Conservation (phyloP, 2,797 vertebrate genomes). For the Zalophus californianus region DNA sequence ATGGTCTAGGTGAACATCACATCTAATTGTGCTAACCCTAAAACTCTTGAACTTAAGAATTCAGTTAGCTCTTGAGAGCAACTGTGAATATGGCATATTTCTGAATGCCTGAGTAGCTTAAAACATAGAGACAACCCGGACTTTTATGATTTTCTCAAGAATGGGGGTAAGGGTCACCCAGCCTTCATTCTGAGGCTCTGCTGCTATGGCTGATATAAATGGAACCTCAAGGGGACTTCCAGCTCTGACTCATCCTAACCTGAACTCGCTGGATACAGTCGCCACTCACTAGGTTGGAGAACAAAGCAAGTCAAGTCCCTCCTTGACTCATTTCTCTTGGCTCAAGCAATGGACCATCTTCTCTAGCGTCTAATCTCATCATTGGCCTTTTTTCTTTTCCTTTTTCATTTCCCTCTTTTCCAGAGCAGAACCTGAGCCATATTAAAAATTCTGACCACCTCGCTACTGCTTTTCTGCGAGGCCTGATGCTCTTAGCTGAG, state of each 20-base stretch:
- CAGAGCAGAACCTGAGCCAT: not conserved
- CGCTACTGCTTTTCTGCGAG: conserved; percentile 45
- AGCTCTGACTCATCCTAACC: conserved; percentile 34
- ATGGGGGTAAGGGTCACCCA: not conserved
- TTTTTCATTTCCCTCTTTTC: not conserved
- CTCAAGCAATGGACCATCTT: conserved; percentile 19
- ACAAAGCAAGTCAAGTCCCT: not conserved
- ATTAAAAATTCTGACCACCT: not conserved
- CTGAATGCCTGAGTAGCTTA: not conserved
- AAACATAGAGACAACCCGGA: not conserved
- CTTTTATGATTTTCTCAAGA: conserved; percentile 62
- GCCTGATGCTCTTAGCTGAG: conserved; percentile 60
- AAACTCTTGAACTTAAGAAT: not conserved
- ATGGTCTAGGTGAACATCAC: not conserved
- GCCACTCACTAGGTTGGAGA: not conserved
- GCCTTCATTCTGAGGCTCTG: conserved; percentile 49
- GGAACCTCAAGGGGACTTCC: conserved; percentile 56
- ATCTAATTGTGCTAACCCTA: not conserved
- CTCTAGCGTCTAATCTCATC: not conserved
- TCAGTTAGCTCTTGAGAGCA: not conserved
- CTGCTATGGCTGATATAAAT: not conserved
- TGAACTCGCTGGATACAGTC: not conserved
- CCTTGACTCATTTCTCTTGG: not conserved
- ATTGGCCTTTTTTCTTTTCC: not conserved
- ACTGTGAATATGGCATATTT: not conserved